Base-by-base conservation (phyloP, 2,888 invertebrate species). In the Pyrgus malvae region DNA sequence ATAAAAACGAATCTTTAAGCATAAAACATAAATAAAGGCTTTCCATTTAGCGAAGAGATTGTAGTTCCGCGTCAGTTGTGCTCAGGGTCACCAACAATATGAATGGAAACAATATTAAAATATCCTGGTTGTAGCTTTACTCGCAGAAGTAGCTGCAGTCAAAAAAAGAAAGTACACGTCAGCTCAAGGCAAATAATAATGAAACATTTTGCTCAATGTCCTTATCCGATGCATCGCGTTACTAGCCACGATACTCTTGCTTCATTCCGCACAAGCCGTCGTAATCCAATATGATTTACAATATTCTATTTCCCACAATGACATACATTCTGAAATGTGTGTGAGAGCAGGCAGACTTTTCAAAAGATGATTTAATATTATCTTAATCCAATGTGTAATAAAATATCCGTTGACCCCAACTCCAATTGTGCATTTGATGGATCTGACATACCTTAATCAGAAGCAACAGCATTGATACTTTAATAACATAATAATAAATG, bases 211-310 rank as follows among this genome's bases (percentile, higher is more conserved):
- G 51, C 51, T 45, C 44, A 44, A 45, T 49, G 57, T 57, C 51
- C 61, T 63, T 66, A 62, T 55, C 60, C 54, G 55, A 60, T 62
- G 74, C 73, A 70, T 79, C 72, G 64, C 59, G 59, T 76, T 76
- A 76, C 72, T 51, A 21, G 68, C 83, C 81, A 81, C 83, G 84
- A 83, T 81, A 80, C 70, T 72, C 66, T 80, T 83, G 71, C 71
- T 66, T 67, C 69, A 65, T 59, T 56, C 40, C 64, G 60, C n/a
- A n/a, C n/a, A n/a, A n/a, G 66, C 64, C 9, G 62, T 63, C 58
- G 80, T 78, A 80, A 83, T 78, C 73, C 72, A 71, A 81, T 80
- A 80, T 69, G 61, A 71, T 69, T 72, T 74, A 66, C 67, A 57
- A 71, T 74, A 77, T 77, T 72, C 69, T 70, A 72, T 76, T 79